Conservation (phyloP, 1,140 invertebrate species). For the Hyphantria cunea region DNA sequence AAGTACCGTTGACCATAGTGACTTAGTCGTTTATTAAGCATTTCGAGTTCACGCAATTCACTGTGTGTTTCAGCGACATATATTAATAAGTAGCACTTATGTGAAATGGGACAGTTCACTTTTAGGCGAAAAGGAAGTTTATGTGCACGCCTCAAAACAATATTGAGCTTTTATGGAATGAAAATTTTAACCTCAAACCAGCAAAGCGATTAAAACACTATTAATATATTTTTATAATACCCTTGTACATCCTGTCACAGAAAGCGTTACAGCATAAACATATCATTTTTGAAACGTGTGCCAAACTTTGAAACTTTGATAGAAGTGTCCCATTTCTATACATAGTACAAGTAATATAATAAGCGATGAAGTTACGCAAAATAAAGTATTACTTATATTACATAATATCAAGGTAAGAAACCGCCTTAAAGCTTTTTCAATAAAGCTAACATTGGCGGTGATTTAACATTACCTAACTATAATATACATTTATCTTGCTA, state of each 20-base stretch:
- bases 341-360: slow-evolving; percentile 40
- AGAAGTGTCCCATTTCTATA: slow-evolving; percentile 54
- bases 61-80: slow-evolving; percentile 16
- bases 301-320: slow-evolving; percentile 49
- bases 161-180: background rate
- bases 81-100: slow-evolving; percentile 18
- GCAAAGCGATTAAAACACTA: no score
- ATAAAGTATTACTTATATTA: slow-evolving; percentile 21
- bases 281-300: slow-evolving; percentile 49
- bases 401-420: slow-evolving; percentile 22
- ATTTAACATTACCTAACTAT: no score
- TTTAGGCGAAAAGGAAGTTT: slow-evolving; percentile 21
- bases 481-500: no score
- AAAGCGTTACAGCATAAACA: slow-evolving; percentile 27
- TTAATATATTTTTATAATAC: slow-evolving; percentile 18
- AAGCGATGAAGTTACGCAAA: slow-evolving; percentile 22
- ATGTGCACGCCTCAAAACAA: slow-evolving; percentile 21
- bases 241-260: background rate
- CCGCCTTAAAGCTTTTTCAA: background rate
- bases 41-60: slow-evolving; percentile 33
- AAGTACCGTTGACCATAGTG: slow-evolving; percentile 43
- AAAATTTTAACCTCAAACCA: slow-evolving; percentile 27
- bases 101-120: slow-evolving; percentile 52
- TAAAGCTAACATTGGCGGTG: background rate
- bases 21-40: slow-evolving; percentile 44